phyloP scores from a whole-genome alignment of 2,797 vertebrate species.

The Platyrinchus mystaceus region DNA sequence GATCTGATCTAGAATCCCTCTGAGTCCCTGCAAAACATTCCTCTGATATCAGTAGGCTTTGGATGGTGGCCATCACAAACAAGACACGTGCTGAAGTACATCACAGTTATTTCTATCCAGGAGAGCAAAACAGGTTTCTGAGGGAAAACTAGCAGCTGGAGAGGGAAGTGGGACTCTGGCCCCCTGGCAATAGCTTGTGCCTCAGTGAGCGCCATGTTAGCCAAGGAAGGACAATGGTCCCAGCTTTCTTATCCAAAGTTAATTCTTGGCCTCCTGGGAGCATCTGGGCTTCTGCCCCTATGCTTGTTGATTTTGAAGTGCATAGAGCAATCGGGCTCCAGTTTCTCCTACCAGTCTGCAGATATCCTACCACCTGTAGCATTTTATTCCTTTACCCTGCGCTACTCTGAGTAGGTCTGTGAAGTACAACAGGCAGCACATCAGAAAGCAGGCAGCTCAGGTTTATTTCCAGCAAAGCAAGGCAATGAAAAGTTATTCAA shows the following conservation, averaged over 20 bases:
- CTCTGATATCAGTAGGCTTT: slow-evolving; percentile 51
- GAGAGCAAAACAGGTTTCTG: slow-evolving; percentile 39
- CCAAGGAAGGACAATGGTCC: not conserved
- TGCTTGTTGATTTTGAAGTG: not conserved
- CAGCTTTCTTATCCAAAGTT: not conserved
- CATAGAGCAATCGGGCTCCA: not conserved
- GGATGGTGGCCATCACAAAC: slow-evolving; percentile 45
- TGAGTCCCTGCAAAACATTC: slow-evolving; percentile 11
- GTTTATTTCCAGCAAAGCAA: not conserved
- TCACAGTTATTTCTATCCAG: slow-evolving; percentile 54
- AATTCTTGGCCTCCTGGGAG: not conserved
- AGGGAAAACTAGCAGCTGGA: not conserved
- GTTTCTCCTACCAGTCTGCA: not conserved
- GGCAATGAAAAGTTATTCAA: not conserved
- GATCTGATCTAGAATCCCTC: slow-evolving; percentile 16
- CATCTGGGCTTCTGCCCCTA: not conserved
- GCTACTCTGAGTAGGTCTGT: not conserved
- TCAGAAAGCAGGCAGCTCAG: not conserved
- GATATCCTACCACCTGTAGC: not conserved
- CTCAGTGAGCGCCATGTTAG: not conserved
- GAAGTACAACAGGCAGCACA: not conserved
- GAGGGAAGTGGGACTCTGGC: not conserved
- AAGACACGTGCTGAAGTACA: not conserved
- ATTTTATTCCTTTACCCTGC: not conserved
- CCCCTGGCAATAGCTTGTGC: not conserved